Conservation (phyloP, 2,113 vertebrate genomes). For the Phodopus roborovskii region DNA sequence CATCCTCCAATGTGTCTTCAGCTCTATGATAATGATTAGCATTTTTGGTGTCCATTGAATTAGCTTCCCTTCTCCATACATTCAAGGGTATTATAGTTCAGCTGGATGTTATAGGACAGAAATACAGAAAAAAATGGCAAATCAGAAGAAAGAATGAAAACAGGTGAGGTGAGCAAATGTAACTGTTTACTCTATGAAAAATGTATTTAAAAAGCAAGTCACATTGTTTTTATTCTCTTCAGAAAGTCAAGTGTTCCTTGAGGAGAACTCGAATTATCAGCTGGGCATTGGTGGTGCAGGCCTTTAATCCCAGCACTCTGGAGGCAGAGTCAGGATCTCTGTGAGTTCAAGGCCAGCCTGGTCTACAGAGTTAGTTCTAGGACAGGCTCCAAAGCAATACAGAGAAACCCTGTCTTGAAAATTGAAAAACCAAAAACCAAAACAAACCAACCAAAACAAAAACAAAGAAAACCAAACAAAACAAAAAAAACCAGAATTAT, state of each 20-base stretch:
- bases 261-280: too few species aligned
- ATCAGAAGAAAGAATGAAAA: slow-evolving; percentile 13
- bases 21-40: not conserved
- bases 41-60: not conserved
- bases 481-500: slow-evolving; percentile 15
- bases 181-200: slow-evolving; percentile 18
- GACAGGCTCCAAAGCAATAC: too few species aligned
- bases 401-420: too few species aligned
- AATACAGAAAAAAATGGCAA: slow-evolving; percentile 3
- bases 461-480: too few species aligned
- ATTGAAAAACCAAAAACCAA: too few species aligned
- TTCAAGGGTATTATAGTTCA: not conserved
- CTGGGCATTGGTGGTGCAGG: too few species aligned
- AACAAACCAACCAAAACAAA: too few species aligned
- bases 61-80: not conserved
- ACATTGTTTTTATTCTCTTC: not conserved
- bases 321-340: too few species aligned
- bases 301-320: too few species aligned
- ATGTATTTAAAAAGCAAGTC: slow-evolving; percentile 38
- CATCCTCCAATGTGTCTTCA: not conserved
- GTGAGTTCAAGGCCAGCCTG: too few species aligned
- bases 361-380: too few species aligned
- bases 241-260: not conserved
- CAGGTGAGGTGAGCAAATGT: not conserved
- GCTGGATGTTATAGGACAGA: not conserved